Evolutionary conservation across 1,140 invertebrate genomes (phyloP).

Genomic region (Homarus americanus): DNA sequence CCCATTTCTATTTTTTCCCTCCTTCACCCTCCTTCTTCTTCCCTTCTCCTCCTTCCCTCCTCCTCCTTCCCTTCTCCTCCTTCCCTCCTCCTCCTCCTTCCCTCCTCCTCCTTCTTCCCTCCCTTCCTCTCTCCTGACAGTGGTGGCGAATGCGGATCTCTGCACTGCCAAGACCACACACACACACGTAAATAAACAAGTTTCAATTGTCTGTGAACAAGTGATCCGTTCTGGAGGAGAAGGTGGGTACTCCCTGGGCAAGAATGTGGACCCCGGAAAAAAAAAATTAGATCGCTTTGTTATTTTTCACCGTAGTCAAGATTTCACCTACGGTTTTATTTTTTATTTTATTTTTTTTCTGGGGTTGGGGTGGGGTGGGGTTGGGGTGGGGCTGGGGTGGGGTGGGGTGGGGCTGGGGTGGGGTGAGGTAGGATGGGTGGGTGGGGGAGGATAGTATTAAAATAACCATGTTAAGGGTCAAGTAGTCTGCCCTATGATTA

Average conservation of each 20-base stretch:
- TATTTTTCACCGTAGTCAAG: neutral
- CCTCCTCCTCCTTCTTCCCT: neutral
- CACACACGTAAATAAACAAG: slow-evolving; percentile 41
- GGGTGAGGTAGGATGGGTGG: too few species aligned
- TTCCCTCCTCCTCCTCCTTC: neutral
- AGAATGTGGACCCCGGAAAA: neutral
- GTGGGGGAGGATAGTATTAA: too few species aligned
- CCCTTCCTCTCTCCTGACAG: neutral
- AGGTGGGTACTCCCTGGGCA: neutral
- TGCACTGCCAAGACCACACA: slow-evolving; percentile 15
- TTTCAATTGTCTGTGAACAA: slow-evolving; percentile 46
- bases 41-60: neutral
- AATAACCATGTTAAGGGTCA: too few species aligned
- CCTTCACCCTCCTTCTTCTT: neutral
- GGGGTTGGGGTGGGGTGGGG: too few species aligned
- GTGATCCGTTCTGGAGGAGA: slow-evolving; percentile 31
- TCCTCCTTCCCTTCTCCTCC: neutral
- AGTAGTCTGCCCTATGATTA: too few species aligned
- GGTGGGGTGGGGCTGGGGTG: too few species aligned
- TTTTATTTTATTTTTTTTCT: too few species aligned
- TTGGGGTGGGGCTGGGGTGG: too few species aligned
- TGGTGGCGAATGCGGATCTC: slow-evolving; percentile 18
- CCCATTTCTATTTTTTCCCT: neutral
- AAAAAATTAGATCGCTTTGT: neutral
- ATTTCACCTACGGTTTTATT: neutral